Evolutionary conservation across 2,113 vertebrate genomes (phyloP), one percentile per base, ranked within the genome.

Genomic region (Nansenia antarctica): DNA sequence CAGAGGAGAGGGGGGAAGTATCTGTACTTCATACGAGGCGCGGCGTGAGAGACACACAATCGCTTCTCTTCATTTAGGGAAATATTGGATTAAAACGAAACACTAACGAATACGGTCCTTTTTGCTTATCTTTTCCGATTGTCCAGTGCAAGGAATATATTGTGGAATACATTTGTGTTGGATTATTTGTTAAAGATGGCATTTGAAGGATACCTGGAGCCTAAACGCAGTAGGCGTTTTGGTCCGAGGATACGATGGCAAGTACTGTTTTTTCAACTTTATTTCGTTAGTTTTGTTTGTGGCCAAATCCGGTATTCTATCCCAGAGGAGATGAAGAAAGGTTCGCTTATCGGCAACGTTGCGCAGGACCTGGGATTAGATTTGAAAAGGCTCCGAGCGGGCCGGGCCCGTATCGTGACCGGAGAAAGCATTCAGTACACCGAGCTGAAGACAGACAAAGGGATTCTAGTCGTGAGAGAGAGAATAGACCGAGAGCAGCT

Each of bases 401-500:
- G 93, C 5, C 88, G 86, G 58, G 86, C 88, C 3, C 76, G 78
- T 1, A 78, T 94, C 3, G 82, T 85, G 69, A 82, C 85, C 0
- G 73, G 87, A 20, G 84, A 88, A 53, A 88, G 65, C 5, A 70
- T 60, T 11, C 83, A 91, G 20, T 82, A 90, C 72, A 83, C 92
- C 18, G 83, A 82, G 37, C 61, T 93, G 11, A 70, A 90, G 52
- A 82, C 65, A 73, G 75, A 82, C 1, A 89, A 39, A 0, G 87
- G 78, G 30, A 70, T 87, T 32, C 82, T 95, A 61, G 60, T 85
- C 0, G 66, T 94, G 14, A 92, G 82, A 26, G 80, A 91, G 27
- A 93, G 86, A 77, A 89, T 95, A 35, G 93, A 96, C 79, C 73
- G 94, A 60, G 94, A 96, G 62, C 35, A 47, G 1, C 76, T 94